A percentile compares a stretch with the other conserved stretches of the same genome.
Evolutionary conservation across 2,888 invertebrate species (phyloP).

Genomic region (Lymantria monacha): DNA sequence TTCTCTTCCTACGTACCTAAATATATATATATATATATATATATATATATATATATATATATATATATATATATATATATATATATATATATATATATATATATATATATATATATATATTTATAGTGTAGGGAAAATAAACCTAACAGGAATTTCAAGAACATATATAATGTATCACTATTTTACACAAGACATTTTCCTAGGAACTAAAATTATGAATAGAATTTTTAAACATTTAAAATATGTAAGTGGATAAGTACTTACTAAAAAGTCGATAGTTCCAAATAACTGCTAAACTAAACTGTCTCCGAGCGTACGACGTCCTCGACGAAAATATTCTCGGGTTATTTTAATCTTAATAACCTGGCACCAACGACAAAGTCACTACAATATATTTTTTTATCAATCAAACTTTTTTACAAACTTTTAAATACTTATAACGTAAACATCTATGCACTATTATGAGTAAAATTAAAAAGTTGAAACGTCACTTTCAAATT

Average conservation of each 20-base stretch:
- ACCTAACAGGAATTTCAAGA: too few species aligned
- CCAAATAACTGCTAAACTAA: constrained; percentile 38
- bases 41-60: too few species aligned
- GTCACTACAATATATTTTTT: constrained; percentile 27
- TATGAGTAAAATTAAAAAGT: constrained; percentile 17
- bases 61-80: too few species aligned
- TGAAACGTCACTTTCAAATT: constrained; percentile 34
- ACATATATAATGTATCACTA: too few species aligned
- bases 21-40: too few species aligned
- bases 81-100: too few species aligned
- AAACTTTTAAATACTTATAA: constrained; percentile 13
- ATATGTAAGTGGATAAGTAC: constrained; percentile 14
- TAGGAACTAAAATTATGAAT: too few species aligned
- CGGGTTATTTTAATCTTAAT: constrained; percentile 50
- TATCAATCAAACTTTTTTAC: constrained; percentile 28
- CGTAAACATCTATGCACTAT: constrained; percentile 10
- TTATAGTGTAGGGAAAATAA: too few species aligned
- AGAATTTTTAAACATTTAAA: not conserved
- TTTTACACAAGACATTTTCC: too few species aligned
- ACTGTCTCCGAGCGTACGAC: constrained; percentile 33
- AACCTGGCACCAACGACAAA: constrained; percentile 45
- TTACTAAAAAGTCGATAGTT: constrained; percentile 29
- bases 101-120: too few species aligned
- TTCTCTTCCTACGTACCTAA: too few species aligned
- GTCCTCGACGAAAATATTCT: constrained; percentile 53